Base-by-base conservation (phyloP, 2,888 invertebrate genomes). In the Drosophila mettleri region DNA sequence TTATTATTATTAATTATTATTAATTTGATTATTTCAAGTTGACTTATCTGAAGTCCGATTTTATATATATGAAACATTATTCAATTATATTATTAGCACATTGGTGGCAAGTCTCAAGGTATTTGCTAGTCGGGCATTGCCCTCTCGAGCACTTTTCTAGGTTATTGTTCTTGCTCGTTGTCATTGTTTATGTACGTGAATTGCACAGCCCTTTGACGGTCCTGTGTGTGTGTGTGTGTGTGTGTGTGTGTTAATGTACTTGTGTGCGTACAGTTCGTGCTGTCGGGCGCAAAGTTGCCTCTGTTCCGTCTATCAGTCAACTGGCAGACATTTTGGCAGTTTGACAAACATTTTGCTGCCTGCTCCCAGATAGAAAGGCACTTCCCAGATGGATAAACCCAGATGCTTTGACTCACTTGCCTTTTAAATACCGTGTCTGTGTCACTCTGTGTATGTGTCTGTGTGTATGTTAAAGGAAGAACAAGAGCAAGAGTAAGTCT, bases 181-280 rank as follows among this genome's bases (percentile, higher is more conserved):
- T 69, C 82, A 72, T 82, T 81, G 82, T 72, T 79, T 80, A 85
- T 85, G 82, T 64, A 80, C 85, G 72, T 82, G 76, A 85, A 81
- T 80, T 81, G 72, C 69, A 74, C 74, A 85, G 74, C 85, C 74
- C 58, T 71, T 69, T 76, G 65, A 82, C 68, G 59, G 49, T 46
- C 60, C 34, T 45, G 22, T 36, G 18, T 18, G 41, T 45, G 16
- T 24, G 27, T 18, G 55, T 59, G 38, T 53, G 53, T 31, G 52
- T 66, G 33, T 60, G 52, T 24, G 54, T 59, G 33, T 57, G 49
- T 16, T 8, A 18, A 29, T 18, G 48, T 60, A 38, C 36, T 53
- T 27, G 49, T 53, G 27, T 24, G 34, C 38, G 34, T 18, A 6
- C 29, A 29, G 10, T 31, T 22, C 38, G 33, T 22, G 12, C 31